A percentile compares a stretch with the other conserved stretches of the same genome.
Evolutionary conservation across 2,888 invertebrate species (phyloP).

Genomic region (Sturmia bella): DNA sequence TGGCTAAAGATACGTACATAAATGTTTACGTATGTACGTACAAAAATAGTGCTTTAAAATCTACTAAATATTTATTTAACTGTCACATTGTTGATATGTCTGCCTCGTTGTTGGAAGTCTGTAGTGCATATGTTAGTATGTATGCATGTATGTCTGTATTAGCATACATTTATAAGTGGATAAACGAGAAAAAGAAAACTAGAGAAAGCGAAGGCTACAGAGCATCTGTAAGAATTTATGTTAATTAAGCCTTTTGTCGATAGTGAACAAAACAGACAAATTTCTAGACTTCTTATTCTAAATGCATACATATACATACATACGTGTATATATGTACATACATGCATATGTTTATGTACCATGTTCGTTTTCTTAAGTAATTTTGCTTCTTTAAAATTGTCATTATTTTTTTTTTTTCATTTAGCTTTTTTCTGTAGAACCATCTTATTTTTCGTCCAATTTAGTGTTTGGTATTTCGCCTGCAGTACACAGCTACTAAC

Average conservation of each 20-base stretch:
- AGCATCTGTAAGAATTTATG: conserved; percentile 50
- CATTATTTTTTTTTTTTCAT: conserved; percentile 23
- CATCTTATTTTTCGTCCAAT: conserved; percentile 37
- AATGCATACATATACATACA: not conserved
- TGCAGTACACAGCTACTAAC: not conserved
- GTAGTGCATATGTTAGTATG: no score
- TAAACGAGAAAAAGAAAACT: not conserved
- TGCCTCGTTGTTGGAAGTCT: no score
- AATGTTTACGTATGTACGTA: no score
- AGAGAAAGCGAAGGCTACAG: conserved; percentile 16
- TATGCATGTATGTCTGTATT: not conserved
- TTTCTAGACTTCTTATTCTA: conserved; percentile 48
- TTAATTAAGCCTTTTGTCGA: conserved; percentile 63
- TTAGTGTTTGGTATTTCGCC: conserved; percentile 18
- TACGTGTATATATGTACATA: no score
- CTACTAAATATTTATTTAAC: no score
- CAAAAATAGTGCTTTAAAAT: no score
- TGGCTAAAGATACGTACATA: no score
- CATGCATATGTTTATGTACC: no score
- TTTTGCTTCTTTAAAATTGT: conserved; percentile 36
- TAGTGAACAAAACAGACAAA: conserved; percentile 46
- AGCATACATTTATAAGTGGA: not conserved
- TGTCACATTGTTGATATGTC: no score
- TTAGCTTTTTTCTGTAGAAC: conserved; percentile 21
- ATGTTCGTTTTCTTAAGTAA: no score